Evolutionary conservation across 1,140 invertebrate genomes (phyloP), one percentile per base, ranked within the genome.

Genomic region (Hylaeus volcanicus): DNA sequence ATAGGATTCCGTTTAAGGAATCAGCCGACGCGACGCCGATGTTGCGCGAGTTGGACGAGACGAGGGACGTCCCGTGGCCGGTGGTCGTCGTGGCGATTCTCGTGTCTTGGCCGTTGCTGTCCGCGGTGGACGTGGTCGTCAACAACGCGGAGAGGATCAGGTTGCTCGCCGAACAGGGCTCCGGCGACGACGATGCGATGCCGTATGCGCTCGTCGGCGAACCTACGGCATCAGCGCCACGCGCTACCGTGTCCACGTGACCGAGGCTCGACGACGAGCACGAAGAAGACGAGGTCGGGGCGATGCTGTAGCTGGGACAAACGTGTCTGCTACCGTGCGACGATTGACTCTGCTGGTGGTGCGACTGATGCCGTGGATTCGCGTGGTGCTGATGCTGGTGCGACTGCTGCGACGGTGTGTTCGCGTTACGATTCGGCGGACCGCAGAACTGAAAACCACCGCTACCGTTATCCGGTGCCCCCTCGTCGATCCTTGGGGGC

Each of bases 401-500:
- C 1, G 75, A 48, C 12, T 82, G 84, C 2, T 86, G 84, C 63
- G 63, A 82, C 5, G 58, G 68, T 39, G 41, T 63, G 26, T 68
- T 87, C 45, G 83, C n/a, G 53, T 74, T 79, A 76, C 82, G 79
- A 64, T 79, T 82, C 63, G 81, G 8, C 74, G 79, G 51, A 79
- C 48, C 79, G 45, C 84, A 89, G 61, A 88, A 81, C 45, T 86
- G 82, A 69, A 85, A 88, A 72, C 81, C 72, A 69, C 74, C 71
- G 73, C 73, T 83, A 76, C 77, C 80, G 83, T 86, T 89, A 66
- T 86, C 87, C 65, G 85, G 82, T 70, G 86, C 84, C 82, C 88
- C 90, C 86, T 93, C 90, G 82, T 92, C 90, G 83, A 88, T 86
- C 80, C 90, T 88, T 74, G 90, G 89, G 77, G 88, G 88, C 71